Conservation (phyloP, 64 coral and sea anemone genomes). For the Montipora foliosa region DNA sequence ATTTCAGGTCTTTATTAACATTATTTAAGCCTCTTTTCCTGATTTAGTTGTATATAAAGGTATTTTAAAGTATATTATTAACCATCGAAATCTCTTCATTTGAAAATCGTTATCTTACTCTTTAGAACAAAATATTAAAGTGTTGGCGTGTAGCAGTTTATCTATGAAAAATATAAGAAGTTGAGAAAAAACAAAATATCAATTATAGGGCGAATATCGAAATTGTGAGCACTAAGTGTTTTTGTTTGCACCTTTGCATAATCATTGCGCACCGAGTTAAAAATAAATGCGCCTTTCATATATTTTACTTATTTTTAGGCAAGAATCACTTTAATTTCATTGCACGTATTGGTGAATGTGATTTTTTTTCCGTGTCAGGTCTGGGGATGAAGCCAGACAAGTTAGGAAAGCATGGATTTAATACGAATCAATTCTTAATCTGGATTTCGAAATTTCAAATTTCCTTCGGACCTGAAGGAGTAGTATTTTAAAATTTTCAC, state of each 20-base stretch:
- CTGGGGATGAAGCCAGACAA: not conserved
- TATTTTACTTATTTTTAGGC: constrained; percentile 13
- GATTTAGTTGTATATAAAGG: constrained; percentile 53
- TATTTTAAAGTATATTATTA: constrained; percentile 35
- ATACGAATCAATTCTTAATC: no score
- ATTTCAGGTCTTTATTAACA: not conserved
- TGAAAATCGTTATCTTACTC: not conserved
- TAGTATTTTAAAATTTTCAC: no score
- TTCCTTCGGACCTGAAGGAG: no score
- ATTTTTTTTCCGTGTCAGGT: not conserved
- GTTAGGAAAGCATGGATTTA: no score
- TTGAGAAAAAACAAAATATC: not conserved
- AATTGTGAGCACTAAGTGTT: not conserved
- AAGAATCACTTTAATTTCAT: not conserved
- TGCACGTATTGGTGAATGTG: constrained; percentile 1
- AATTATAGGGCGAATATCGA: not conserved
- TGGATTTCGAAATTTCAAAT: no score
- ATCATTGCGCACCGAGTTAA: not conserved
- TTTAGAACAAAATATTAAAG: constrained; percentile 28
- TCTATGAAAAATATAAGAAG: not conserved
- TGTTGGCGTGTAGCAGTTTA: not conserved
- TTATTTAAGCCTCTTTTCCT: not conserved
- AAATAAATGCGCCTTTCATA: not conserved
- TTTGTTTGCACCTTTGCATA: not conserved
- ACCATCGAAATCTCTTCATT: not conserved